Evolutionary conservation across 2,113 vertebrate genomes (phyloP), one percentile per base, ranked within the genome.

Genomic region (Lonchura striata): DNA sequence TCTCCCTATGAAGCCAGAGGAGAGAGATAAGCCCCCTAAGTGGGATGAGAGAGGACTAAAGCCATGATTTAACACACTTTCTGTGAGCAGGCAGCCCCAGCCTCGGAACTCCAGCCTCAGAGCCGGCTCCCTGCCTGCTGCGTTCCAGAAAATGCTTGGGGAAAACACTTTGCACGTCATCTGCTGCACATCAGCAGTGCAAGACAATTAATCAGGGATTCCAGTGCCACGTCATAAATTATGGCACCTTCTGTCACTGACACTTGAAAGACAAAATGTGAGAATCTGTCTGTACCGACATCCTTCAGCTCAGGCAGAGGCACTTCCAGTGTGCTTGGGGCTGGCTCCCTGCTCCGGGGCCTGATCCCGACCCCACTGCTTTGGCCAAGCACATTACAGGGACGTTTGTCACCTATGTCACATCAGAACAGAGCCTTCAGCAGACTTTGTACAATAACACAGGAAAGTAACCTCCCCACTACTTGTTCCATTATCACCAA

Each of bases 131-230:
- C 52, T 88, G 85, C 79, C 88, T 88, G 61, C 37, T 31, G 17
- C 0, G 0, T 57, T 93, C 76, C 54, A 64, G 19, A 72, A 86
- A 94, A 92, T 19, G 80, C 77, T 90, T 53, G 49, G 82, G 76
- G 71, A 92, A 93, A 92, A 76, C 57, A 76, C 76, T 86, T 92
- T 31, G 56, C 68, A 65, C 33, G 49, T 88, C 82, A 85, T 82
- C 82, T 77, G 78, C 82, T 57, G 56, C 83, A 92, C 80, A 90
- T 83, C 88, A 92, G 88, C 72, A 74, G 68, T 13, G n/a, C 53
- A 54, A 92, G 75, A 64, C 68, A 85, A 91, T 94, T 91, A 96
- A 93, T 88, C 94, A 94, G 64, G 88, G 76, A 75, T 86, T 83
- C 85, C 57, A 46, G 88, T 75, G 79, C 90, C 80, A 86, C 5